Conservation (phyloP, 2,888 invertebrate genomes). For the Bembecia ichneumoniformis region DNA sequence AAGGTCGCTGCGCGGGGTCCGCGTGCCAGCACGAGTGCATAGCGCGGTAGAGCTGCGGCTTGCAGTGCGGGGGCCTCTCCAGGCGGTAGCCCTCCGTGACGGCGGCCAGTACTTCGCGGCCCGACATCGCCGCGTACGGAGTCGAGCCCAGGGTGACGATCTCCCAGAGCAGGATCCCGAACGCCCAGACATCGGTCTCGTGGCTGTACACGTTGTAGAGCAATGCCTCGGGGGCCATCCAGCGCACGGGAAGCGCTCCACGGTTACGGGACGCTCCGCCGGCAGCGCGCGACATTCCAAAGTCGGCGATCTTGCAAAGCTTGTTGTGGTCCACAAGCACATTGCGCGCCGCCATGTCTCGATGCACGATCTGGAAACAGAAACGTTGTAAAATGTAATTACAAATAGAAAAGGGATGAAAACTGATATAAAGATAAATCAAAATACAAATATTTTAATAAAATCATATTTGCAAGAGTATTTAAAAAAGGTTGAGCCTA, state of each 20-base stretch:
- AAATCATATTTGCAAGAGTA: too few species aligned
- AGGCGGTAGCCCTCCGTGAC: slow-evolving; percentile 85
- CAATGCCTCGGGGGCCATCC: slow-evolving; percentile 91
- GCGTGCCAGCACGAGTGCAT: slow-evolving; percentile 75
- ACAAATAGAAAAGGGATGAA: neutral
- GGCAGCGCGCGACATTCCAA: slow-evolving; percentile 84
- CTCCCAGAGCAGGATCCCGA: slow-evolving; percentile 89
- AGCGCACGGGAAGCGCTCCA: slow-evolving; percentile 79
- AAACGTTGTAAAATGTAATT: slow-evolving; percentile 17
- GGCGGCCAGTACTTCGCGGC: slow-evolving; percentile 84
- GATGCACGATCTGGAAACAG: slow-evolving; percentile 80
- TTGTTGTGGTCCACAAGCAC: slow-evolving; percentile 88
- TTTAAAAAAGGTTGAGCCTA: too few species aligned
- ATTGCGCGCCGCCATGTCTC: slow-evolving; percentile 87
- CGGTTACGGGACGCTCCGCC: slow-evolving; percentile 51
- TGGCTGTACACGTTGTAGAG: slow-evolving; percentile 84
- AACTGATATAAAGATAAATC: neutral
- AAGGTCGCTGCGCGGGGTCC: slow-evolving; percentile 80
- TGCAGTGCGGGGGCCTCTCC: slow-evolving; percentile 84
- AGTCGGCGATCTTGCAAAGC: slow-evolving; percentile 90
- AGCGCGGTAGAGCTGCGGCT: slow-evolving; percentile 69
- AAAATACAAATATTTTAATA: too few species aligned
- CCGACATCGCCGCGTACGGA: slow-evolving; percentile 88
- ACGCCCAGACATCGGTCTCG: slow-evolving; percentile 90
- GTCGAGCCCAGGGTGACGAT: slow-evolving; percentile 89